Evolutionary conservation across 2,113 vertebrate species (phyloP).

Genomic region (Boleophthalmus pectinirostris): DNA sequence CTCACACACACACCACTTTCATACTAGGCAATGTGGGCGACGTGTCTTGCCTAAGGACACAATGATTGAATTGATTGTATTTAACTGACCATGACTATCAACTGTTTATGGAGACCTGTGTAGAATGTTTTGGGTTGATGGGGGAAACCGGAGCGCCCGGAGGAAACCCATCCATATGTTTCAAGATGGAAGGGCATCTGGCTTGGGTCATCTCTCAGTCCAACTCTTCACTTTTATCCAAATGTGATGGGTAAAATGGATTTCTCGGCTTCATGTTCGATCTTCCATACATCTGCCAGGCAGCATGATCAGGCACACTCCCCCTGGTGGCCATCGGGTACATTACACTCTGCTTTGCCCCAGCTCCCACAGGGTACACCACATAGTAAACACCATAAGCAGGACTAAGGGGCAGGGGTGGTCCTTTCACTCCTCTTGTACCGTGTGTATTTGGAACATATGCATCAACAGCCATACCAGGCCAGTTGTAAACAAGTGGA

Average conservation of each 20-base stretch:
- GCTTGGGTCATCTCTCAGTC: no score
- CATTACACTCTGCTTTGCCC: background rate
- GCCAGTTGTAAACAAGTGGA: slow-evolving; percentile 28
- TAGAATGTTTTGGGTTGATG: no score
- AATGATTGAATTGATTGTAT: no score
- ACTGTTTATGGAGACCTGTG: no score
- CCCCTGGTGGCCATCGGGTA: background rate
- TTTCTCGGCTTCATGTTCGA: slow-evolving; percentile 16
- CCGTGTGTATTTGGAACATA: slow-evolving; percentile 42
- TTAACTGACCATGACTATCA: no score
- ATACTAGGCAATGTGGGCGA: no score
- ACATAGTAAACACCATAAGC: slow-evolving; percentile 28
- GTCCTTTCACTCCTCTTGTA: slow-evolving; percentile 18
- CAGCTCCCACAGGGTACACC: background rate
- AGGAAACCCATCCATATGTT: no score
- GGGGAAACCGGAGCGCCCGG: no score
- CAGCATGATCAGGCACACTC: background rate
- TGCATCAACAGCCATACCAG: slow-evolving; percentile 36
- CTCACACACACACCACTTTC: no score
- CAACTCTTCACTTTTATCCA: background rate
- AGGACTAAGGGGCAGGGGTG: slow-evolving; percentile 13
- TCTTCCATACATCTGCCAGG: background rate
- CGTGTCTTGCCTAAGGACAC: no score
- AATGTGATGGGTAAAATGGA: background rate
- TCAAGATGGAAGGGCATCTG: no score